Evolutionary conservation across 2,797 vertebrate genomes (phyloP), one percentile per base, ranked within the genome.

Genomic region (Muscicapa striata): DNA sequence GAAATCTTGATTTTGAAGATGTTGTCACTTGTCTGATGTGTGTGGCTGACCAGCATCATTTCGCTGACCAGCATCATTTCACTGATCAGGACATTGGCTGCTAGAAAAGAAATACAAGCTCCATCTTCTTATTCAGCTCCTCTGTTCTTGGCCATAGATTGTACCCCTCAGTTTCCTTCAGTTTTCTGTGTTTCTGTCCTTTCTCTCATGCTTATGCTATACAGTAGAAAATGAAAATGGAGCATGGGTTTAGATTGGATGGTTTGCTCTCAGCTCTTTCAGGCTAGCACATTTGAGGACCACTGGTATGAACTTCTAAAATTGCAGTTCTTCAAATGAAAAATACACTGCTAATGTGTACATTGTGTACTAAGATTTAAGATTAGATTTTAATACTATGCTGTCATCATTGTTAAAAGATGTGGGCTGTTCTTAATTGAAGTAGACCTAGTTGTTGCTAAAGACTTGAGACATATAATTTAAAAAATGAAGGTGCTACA

Each of bases 311-410:
- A 75, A 11, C 58, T 92, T 74, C 41, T 75, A n/a, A 41, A 88
- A 59, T 18, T 74, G 49, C 45, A 69, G 41, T 54, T 87, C 80
- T 90, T 90, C 18, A 57, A 72, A 73, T 72, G 69, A 74, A 82
- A 70, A 84, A 58, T 77, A 62, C 0, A 0, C 41, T 78, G 54
- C 41, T 89, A 68, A 51, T 11, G 5, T 52, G 58, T 79, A 72
- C 30, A 24, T 74, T 88, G 43, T 21, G 23, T 81, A 43, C 70
- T 91, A 87, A 86, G 12, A 48, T 80, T 75, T 58, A 91, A 91
- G 90, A 55, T 78, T 48, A 74, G 43, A 38, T 94, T 96, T 97
- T 95, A 96, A 92, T 96, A 88, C 89, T 89, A 74, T 89, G 46
- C 82, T 97, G 82, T 92, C 89, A 90, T 78, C 5, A 0, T 90